These are phyloP conservation scores for Sinodicranocentrus sp. DNA, from an alignment of 2,888 invertebrate genomes.

Conservation along the genomic window DNA sequence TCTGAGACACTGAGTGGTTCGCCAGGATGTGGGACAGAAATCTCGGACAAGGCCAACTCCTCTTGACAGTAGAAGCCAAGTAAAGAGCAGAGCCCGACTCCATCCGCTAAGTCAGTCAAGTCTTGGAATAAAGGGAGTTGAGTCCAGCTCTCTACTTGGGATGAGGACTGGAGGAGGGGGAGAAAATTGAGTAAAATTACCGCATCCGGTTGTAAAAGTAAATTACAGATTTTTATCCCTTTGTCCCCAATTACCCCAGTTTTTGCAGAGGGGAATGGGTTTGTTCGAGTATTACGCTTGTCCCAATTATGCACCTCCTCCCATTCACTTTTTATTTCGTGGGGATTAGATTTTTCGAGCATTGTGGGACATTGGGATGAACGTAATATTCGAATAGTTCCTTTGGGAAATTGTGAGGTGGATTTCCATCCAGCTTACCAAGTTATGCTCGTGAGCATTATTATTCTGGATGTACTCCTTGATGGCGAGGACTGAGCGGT, in stretches of 20 bases:
- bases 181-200: slow-evolving; percentile 2
- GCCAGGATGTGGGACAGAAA: slow-evolving; percentile 78
- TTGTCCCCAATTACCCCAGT: not conserved
- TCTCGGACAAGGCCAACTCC: slow-evolving; percentile 86
- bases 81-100: slow-evolving; percentile 91
- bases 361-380: too few species aligned
- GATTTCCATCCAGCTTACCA: slow-evolving; percentile 66
- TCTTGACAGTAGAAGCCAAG: slow-evolving; percentile 94
- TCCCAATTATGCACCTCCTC: too few species aligned
- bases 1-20: slow-evolving; percentile 78
- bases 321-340: too few species aligned
- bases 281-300: too few species aligned
- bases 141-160: slow-evolving; percentile 76
- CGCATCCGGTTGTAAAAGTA: slow-evolving; percentile 25
- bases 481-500: slow-evolving; percentile 90
- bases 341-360: too few species aligned
- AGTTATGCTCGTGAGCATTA: slow-evolving; percentile 75
- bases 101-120: slow-evolving; percentile 93
- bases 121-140: slow-evolving; percentile 81
- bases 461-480: slow-evolving; percentile 80
- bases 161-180: slow-evolving; percentile 67
- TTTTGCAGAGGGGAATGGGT: not conserved
- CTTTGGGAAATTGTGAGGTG: too few species aligned
- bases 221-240: slow-evolving; percentile 55
- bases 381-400: too few species aligned